Conservation (phyloP, 2,113 vertebrate genomes). For the Daubentonia madagascariensis region DNA sequence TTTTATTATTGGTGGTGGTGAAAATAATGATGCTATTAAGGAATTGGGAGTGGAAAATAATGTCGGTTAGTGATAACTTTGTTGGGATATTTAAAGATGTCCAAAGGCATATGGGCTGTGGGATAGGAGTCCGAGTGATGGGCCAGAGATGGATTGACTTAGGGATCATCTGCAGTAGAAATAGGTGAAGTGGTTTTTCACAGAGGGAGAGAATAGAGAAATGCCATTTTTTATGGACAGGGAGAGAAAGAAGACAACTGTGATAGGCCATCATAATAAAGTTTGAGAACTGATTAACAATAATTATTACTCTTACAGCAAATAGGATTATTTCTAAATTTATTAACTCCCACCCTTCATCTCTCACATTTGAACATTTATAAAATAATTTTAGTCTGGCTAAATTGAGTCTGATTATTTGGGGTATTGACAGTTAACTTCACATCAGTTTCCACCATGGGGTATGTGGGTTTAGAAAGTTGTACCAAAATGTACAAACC, state of each 20-base stretch:
- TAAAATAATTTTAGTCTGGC: background rate
- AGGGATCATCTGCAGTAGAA: background rate
- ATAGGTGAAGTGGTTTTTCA: background rate
- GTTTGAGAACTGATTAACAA: background rate
- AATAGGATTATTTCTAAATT: conserved; percentile 30
- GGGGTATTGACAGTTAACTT: conserved; percentile 21
- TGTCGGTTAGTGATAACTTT: background rate
- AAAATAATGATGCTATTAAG: background rate
- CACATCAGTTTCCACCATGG: conserved; percentile 41
- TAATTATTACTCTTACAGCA: background rate
- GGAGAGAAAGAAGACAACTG: background rate
- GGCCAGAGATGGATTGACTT: background rate
- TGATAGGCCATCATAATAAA: background rate
- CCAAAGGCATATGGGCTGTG: background rate
- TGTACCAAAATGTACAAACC: conserved; percentile 69
- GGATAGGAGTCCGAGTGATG: background rate
- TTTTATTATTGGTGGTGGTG: background rate
- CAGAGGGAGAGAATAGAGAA: background rate
- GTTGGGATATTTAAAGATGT: background rate
- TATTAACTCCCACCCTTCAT: background rate
- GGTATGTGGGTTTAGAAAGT: conserved; percentile 70
- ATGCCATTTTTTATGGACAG: background rate
- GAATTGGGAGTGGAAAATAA: conserved; percentile 2
- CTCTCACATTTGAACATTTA: background rate
- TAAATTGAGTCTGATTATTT: conserved; percentile 12